Evolutionary conservation across 2,888 invertebrate genomes (phyloP).

Genomic region (Stenotaenia linearis): DNA sequence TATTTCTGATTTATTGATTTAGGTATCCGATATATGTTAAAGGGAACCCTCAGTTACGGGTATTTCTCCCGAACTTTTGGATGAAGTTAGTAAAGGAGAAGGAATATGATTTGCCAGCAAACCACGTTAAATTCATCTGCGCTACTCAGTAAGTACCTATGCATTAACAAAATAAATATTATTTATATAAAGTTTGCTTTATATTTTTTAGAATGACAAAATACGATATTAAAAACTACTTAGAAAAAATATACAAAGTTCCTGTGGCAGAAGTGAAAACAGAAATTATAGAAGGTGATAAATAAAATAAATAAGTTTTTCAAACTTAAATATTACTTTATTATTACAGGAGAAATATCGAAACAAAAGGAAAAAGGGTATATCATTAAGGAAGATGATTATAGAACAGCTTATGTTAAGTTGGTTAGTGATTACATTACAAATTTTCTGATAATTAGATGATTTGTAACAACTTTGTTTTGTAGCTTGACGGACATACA

Average conservation of each 20-base stretch:
- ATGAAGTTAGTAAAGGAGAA: conserved; percentile 77
- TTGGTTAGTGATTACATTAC: conserved; percentile 56
- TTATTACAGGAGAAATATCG: conserved; percentile 51
- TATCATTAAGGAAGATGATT: conserved; percentile 74
- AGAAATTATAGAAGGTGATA: conserved; percentile 62
- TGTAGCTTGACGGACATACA: background rate
- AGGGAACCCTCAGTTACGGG: conserved; percentile 88
- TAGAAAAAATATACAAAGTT: conserved; percentile 90
- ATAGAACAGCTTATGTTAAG: conserved; percentile 70
- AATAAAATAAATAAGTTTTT: background rate
- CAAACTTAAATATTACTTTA: too few relatives aligned
- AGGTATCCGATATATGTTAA: conserved; percentile 87
- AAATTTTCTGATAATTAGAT: background rate
- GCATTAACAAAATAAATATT: background rate
- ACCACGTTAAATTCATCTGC: conserved; percentile 80
- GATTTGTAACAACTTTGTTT: background rate
- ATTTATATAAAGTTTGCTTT: background rate
- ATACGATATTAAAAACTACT: conserved; percentile 81
- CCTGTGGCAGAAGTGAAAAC: conserved; percentile 72
- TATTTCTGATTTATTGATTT: conserved; percentile 22
- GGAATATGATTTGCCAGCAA: conserved; percentile 59
- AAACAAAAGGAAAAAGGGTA: conserved; percentile 58
- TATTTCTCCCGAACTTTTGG: conserved; percentile 96
- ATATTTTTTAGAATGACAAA: conserved; percentile 67
- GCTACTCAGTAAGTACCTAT: conserved; percentile 61